These are phyloP conservation scores for Rousettus madagascariensis DNA, from an alignment of 2,797 vertebrate genomes.

Conservation along the genomic window DNA sequence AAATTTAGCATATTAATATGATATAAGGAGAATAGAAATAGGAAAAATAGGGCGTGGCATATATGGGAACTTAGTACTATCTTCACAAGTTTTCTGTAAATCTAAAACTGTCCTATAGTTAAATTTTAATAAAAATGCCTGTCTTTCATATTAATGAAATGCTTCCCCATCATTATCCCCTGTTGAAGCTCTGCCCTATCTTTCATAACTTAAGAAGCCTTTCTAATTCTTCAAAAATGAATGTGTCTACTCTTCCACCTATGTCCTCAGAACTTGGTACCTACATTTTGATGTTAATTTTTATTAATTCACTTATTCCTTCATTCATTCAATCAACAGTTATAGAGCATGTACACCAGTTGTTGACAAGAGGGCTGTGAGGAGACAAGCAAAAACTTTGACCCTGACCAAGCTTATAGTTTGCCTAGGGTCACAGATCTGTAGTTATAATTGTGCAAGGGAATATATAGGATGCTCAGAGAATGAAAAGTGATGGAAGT, in stretches of 20 bases:
- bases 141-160: not conserved
- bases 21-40: not conserved
- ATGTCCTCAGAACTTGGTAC: not conserved
- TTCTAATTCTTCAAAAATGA: not conserved
- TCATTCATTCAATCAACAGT: not conserved
- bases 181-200: not conserved
- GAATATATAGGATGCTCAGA: not conserved
- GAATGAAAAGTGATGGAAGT: not conserved
- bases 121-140: not conserved
- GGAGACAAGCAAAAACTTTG: not conserved
- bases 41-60: not conserved
- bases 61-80: not conserved
- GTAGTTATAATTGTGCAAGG: not conserved
- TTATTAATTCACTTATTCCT: not conserved
- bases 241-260: not conserved
- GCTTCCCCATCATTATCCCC: not conserved
- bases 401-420: not conserved
- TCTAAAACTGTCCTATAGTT: not conserved
- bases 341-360: not conserved
- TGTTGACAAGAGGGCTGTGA: not conserved
- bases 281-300: not conserved
- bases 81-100: not conserved
- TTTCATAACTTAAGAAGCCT: not conserved
- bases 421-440: not conserved
- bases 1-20: not conserved